Evolutionary conservation across 2,888 invertebrate genomes (phyloP), one percentile per base, ranked within the genome.

Genomic region (Pemphredon lugubris): DNA sequence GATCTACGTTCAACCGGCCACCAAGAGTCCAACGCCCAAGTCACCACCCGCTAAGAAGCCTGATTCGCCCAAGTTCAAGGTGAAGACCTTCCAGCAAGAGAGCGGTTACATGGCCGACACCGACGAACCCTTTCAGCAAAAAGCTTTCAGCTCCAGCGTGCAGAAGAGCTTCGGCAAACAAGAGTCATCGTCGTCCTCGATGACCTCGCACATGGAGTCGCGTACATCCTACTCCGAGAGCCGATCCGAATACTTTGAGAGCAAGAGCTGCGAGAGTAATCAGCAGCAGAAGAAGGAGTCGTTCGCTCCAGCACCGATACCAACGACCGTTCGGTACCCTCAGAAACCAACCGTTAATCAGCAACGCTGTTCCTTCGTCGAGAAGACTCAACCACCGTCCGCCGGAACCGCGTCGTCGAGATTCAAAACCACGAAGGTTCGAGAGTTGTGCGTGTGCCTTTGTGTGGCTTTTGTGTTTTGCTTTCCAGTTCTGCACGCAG

Each of bases 41-140:
- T 81, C 85, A 23, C 83, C 84, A 5, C 68, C 83, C 0, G 55
- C 51, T 0, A 86, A 86, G 58, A 90, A 90, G 73, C 90, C 91
- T 0, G 91, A 91, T 47, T 91, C 92, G 1, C 92, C 92, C 0
- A 92, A 92, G 84, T 85, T 89, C 13, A 92, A 92, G 82, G 88
- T 90, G 54, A 92, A 91, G 82, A 83, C 84, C 26, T 88, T 90
- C 53, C 88, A 90, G 20, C 84, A 88, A 68, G 93, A 93, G 66
- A 93, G 92, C 81, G 94, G 94, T 9, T 94, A 94, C 82, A 93
- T 93, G 89, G 94, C 94, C 1, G 94, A 94, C 82, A 94, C 94
- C 0, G 94, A 94, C 77, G 94, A 94, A 77, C 92, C 93, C 1
- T 90, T 92, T 13, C 87, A 84, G 9, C 86, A 88, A 18, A 82